phyloP scores from a whole-genome alignment of 2,113 vertebrate genomes.

The Burhinus bistriatus region DNA sequence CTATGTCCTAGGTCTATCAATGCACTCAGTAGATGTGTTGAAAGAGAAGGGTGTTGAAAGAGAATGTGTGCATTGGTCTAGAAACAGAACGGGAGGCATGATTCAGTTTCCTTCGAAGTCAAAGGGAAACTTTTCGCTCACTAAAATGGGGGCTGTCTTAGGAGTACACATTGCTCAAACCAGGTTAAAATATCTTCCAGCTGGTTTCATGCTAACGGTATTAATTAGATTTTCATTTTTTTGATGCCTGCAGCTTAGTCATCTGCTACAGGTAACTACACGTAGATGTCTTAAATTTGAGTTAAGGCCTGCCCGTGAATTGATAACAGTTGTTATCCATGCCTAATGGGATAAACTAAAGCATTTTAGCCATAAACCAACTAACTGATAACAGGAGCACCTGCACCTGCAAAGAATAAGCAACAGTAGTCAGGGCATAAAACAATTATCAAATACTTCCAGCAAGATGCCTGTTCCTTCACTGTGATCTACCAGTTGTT shows the following conservation, averaged over 20 bases:
- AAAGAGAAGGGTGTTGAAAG: background rate
- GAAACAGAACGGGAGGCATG: background rate
- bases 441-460: background rate
- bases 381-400: background rate
- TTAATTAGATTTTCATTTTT: background rate
- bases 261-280: background rate
- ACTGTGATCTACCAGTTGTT: fast-evolving
- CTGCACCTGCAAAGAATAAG: background rate
- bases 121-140: background rate
- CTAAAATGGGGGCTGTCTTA: background rate
- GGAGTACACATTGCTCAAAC: background rate
- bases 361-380: background rate
- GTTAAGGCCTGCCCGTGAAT: background rate
- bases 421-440: background rate
- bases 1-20: background rate
- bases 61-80: background rate
- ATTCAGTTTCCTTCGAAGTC: background rate
- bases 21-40: background rate
- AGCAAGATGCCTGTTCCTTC: background rate
- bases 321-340: background rate
- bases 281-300: background rate
- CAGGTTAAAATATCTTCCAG: background rate
- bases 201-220: background rate
- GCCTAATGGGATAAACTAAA: background rate
- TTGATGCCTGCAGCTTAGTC: background rate